phyloP scores from a whole-genome alignment of 2,797 vertebrate species.

The Florisuga fusca region DNA sequence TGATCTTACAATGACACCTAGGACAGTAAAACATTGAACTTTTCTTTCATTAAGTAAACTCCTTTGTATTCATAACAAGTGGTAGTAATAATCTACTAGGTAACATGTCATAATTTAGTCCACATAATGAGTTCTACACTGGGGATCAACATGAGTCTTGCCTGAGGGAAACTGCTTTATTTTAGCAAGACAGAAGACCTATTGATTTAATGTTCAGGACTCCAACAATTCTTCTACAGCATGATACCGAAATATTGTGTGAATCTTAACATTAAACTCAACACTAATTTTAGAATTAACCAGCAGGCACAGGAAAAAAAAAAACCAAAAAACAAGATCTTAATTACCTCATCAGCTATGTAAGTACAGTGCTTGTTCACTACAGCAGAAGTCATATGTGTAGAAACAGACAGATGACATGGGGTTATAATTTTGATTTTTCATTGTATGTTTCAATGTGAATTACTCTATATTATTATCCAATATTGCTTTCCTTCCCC shows the following conservation, averaged over 20 bases:
- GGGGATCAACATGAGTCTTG: background rate
- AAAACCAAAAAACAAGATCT: background rate
- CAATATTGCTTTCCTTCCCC: background rate
- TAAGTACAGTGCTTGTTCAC: background rate
- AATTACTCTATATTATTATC: background rate
- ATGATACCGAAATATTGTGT: background rate
- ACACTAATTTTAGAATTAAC: slow-evolving; percentile 44
- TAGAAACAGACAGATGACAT: background rate
- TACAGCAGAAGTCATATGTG: background rate
- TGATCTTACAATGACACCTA: background rate
- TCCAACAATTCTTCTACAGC: background rate
- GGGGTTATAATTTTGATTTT: background rate
- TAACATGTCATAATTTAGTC: slow-evolving; percentile 28
- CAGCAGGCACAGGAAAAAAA: background rate
- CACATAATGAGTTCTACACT: slow-evolving; percentile 20
- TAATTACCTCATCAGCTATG: background rate
- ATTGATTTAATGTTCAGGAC: slow-evolving; percentile 40
- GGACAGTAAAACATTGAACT: slow-evolving; percentile 2
- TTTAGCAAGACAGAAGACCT: slow-evolving; percentile 33
- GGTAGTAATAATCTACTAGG: slow-evolving; percentile 31
- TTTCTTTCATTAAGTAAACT: slow-evolving; percentile 9
- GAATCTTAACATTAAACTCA: slow-evolving; percentile 38
- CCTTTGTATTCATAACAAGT: background rate
- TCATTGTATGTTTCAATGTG: background rate
- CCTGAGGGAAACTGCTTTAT: slow-evolving; percentile 50